These are phyloP conservation scores for Thrips palmi DNA, from an alignment of 1,140 invertebrate genomes.

Conservation along the genomic window DNA sequence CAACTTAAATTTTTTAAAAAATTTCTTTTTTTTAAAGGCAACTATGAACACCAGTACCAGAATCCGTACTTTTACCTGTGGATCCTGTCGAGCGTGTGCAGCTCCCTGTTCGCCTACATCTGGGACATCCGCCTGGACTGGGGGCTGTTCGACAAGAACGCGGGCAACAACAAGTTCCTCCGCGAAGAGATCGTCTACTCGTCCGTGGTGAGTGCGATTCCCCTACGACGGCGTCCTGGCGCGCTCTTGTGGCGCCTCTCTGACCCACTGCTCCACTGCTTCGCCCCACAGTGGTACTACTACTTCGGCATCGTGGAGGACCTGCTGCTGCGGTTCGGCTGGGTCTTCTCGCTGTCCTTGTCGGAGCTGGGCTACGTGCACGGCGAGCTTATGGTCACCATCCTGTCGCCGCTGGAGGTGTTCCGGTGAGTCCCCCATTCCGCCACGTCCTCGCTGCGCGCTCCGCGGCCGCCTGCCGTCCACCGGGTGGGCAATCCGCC, in stretches of 20 bases:
- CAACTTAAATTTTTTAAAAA: background rate
- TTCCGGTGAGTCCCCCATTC: conserved; percentile 32
- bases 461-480: no score
- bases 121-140: conserved; percentile 99
- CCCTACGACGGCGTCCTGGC: no score
- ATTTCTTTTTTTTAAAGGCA: conserved; percentile 25
- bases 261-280: no score
- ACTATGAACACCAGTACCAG: conserved; percentile 36
- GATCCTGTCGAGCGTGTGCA: conserved; percentile 53
- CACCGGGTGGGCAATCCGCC: no score
- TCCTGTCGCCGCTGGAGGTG: conserved; percentile 66
- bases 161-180: conserved; percentile 63
- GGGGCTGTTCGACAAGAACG: conserved; percentile 81
- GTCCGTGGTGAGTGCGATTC: conserved; percentile 32
- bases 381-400: conserved; percentile 55
- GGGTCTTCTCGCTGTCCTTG: conserved; percentile 57
- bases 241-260: no score
- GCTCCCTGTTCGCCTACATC: conserved; percentile 67
- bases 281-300: conserved; percentile 36
- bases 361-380: conserved; percentile 52
- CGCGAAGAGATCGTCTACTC: conserved; percentile 62
- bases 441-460: no score
- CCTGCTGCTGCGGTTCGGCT: conserved; percentile 63
- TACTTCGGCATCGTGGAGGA: conserved; percentile 68
- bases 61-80: conserved; percentile 71